phyloP scores from a whole-genome alignment of 2,113 vertebrate genomes.

The Pseudorasbora parva region DNA sequence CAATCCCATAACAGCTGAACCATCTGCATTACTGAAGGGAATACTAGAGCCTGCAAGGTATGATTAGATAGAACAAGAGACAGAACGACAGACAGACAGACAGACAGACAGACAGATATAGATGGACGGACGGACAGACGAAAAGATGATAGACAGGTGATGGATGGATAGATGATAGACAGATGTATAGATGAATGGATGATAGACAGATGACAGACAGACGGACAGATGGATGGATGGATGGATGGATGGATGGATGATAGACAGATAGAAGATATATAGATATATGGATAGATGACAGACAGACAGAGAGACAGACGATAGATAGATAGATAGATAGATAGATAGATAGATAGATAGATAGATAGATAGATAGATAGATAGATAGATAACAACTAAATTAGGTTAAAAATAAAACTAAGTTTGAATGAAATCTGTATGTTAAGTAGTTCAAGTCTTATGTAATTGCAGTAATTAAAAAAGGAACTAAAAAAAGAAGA shows the following conservation, averaged over 20 bases:
- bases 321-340: too few species aligned
- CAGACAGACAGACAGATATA: not conserved
- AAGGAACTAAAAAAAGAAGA: not conserved
- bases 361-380: too few species aligned
- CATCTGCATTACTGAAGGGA: not conserved
- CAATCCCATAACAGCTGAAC: not conserved
- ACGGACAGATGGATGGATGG: not conserved
- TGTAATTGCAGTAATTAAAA: not conserved
- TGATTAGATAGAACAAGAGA: not conserved
- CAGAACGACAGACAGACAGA: not conserved
- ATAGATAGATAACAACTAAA: not conserved
- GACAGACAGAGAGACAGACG: too few species aligned
- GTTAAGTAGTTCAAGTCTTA: not conserved
- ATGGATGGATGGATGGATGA: not conserved
- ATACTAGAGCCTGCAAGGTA: constrained; percentile 2
- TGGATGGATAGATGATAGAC: not conserved
- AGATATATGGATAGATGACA: too few species aligned
- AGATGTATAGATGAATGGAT: too few species aligned
- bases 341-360: too few species aligned
- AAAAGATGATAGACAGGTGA: not conserved
- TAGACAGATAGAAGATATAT: not conserved
- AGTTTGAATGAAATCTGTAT: not conserved
- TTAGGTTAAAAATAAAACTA: not conserved
- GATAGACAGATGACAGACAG: too few species aligned
- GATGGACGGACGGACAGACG: not conserved